Percentiles rank a stretch among this genome's conserved stretches.
Evolutionary conservation across 2,888 invertebrate species (phyloP).

Genomic region (Litoditis marina): DNA sequence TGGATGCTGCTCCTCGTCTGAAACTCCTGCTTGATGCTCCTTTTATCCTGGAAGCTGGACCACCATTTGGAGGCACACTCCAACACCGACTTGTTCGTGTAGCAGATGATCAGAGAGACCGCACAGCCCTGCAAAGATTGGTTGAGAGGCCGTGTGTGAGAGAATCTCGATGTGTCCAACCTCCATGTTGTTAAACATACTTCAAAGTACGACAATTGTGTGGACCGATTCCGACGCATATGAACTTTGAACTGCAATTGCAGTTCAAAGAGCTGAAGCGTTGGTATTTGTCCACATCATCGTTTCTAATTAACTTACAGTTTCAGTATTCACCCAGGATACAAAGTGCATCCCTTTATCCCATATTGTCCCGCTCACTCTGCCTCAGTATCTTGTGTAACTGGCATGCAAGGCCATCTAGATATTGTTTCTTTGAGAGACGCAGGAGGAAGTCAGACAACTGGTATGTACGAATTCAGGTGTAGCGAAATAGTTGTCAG

Average conservation of each 20-base stretch:
- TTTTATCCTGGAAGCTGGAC: constrained; percentile 7
- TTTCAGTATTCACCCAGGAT: no score
- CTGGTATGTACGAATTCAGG: no score
- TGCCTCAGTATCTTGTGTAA: no score
- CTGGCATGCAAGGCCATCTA: no score
- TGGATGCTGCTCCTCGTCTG: constrained; percentile 14
- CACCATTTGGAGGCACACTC: constrained; percentile 32
- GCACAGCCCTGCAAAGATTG: constrained; percentile 40
- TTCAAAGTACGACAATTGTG: no score
- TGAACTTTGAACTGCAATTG: neutral
- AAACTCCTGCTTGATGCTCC: constrained; percentile 14
- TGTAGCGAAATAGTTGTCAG: no score
- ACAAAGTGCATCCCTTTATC: no score
- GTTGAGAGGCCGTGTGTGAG: neutral
- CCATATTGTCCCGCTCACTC: no score
- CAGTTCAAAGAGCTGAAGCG: no score
- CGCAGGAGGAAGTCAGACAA: no score
- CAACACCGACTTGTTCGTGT: constrained; percentile 49
- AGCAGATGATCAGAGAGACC: constrained; percentile 54
- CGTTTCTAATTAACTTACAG: neutral
- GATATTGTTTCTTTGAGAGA: no score
- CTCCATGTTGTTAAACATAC: neutral
- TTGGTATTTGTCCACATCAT: neutral
- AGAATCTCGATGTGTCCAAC: neutral
- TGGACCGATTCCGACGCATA: no score